phyloP scores from a whole-genome alignment of 2,888 invertebrate genomes.

The Drosophila paucipuncta region DNA sequence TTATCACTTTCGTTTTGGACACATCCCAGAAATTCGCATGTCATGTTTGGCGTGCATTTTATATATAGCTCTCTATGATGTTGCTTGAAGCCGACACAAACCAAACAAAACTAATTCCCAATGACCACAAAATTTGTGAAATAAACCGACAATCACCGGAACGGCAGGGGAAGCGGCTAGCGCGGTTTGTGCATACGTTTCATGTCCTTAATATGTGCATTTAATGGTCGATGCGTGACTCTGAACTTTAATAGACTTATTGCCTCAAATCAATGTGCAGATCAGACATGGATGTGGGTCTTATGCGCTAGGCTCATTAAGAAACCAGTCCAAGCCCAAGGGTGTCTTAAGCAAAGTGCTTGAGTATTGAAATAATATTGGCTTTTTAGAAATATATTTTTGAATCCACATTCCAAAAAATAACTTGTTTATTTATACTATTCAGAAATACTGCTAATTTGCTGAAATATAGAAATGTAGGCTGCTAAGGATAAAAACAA shows the following conservation, averaged over 20 bases:
- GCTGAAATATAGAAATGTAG: background rate
- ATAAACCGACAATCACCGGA: constrained; percentile 21
- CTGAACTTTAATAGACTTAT: constrained; percentile 24
- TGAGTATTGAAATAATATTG: background rate
- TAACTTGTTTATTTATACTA: fast-evolving
- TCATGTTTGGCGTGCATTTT: constrained; percentile 56
- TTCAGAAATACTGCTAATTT: background rate
- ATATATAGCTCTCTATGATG: constrained; percentile 31
- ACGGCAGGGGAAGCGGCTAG: background rate
- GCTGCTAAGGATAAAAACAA: background rate
- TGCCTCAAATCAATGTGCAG: constrained; percentile 24
- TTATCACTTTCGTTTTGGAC: constrained; percentile 75
- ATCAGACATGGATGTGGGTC: constrained; percentile 1
- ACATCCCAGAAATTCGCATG: constrained; percentile 55
- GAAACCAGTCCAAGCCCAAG: constrained; percentile 1
- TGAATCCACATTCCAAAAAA: background rate
- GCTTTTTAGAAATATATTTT: background rate
- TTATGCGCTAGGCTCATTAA: constrained; percentile 20
- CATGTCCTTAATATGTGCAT: constrained; percentile 53
- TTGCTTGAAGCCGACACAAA: constrained; percentile 10
- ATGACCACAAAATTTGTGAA: constrained; percentile 60
- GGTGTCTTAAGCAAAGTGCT: background rate
- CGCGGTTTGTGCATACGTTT: constrained; percentile 24
- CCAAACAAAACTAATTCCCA: constrained; percentile 29
- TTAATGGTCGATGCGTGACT: constrained; percentile 50